These are phyloP conservation scores for Pandion haliaetus DNA, from an alignment of 2,113 vertebrate genomes.

Conservation along the genomic window DNA sequence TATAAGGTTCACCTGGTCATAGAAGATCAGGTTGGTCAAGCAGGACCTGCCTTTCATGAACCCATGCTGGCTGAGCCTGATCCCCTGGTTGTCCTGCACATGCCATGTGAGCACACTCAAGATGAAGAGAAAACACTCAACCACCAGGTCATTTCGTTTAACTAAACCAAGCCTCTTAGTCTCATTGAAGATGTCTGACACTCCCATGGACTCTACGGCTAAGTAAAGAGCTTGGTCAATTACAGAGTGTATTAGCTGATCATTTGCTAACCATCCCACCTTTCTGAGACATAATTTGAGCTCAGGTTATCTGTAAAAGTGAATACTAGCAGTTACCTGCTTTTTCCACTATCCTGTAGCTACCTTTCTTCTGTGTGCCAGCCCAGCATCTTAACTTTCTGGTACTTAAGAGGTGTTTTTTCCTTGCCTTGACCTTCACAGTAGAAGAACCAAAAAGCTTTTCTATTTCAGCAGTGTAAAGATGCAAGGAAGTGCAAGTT, in stretches of 20 bases:
- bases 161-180: neutral
- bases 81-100: neutral
- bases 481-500: neutral
- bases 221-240: neutral
- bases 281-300: neutral
- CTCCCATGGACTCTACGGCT: neutral
- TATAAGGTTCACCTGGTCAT: too few species aligned
- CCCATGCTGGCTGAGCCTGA: neutral
- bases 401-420: neutral
- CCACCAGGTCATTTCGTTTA: neutral
- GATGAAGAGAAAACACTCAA: neutral
- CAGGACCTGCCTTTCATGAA: neutral
- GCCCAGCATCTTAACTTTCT: neutral
- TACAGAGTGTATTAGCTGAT: neutral
- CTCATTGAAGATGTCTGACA: neutral
- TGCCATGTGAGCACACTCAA: rapidly evolving
- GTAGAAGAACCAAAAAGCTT: neutral
- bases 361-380: neutral
- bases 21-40: neutral
- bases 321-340: neutral
- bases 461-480: neutral
- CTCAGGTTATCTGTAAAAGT: neutral
- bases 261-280: neutral
- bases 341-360: neutral
- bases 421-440: neutral